A percentile compares a stretch with the other conserved stretches of the same genome.
Conservation (phyloP, 2,797 vertebrate genomes). For the Pyrocephalus nanus region DNA sequence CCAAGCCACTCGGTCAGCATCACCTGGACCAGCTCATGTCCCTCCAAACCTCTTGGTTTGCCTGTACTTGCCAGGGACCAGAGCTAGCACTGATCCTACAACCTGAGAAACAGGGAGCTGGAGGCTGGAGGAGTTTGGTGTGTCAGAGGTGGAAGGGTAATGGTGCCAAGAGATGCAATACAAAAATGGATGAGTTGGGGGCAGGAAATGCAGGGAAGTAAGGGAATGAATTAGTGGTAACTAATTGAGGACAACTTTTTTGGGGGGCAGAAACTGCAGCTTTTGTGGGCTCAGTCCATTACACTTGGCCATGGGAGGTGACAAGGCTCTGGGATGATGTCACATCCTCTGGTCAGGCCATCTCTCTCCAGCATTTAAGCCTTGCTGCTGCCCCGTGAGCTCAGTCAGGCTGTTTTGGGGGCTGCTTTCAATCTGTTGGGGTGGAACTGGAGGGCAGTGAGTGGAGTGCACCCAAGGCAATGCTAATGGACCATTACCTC, state of each 20-base stretch:
- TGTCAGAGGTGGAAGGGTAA: neutral
- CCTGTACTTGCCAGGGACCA: neutral
- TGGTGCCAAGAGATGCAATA: neutral
- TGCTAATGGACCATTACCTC: neutral
- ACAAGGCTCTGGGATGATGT: neutral
- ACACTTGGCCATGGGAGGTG: neutral
- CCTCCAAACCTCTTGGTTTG: neutral
- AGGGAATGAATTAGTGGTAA: neutral
- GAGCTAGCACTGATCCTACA: neutral
- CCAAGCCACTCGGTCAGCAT: neutral
- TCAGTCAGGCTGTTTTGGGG: neutral
- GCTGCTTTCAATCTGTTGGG: neutral
- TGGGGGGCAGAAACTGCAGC: neutral
- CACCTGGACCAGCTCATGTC: rapidly evolving
- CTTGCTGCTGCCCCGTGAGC: neutral
- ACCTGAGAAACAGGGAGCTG: neutral
- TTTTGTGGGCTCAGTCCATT: neutral
- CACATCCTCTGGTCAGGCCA: neutral
- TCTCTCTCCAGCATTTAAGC: neutral
- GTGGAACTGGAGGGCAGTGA: neutral
- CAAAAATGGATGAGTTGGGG: neutral
- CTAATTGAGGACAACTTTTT: neutral
- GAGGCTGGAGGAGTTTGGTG: neutral
- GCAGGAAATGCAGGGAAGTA: neutral
- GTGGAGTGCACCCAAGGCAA: neutral